Conservation (phyloP, 2,888 invertebrate genomes). For the Drosophila ustulata region DNA sequence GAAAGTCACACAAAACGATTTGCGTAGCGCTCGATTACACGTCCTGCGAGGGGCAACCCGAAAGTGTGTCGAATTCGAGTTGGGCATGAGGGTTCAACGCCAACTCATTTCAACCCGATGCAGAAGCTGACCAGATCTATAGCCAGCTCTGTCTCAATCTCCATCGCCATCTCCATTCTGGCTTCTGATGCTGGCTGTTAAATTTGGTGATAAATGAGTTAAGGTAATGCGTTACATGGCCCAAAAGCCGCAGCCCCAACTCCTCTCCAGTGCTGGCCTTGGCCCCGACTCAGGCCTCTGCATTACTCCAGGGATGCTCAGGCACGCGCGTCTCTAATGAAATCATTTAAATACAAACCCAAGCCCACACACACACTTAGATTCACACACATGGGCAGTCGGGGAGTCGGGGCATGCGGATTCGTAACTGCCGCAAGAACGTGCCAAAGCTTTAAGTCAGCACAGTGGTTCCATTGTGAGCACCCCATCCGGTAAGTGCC, state of each 20-base stretch:
- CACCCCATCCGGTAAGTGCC: neutral
- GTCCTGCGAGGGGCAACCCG: neutral
- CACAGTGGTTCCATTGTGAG: slow-evolving; percentile 14
- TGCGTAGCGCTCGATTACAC: slow-evolving; percentile 69
- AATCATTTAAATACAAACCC: slow-evolving; percentile 75
- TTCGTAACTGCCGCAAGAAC: slow-evolving; percentile 53
- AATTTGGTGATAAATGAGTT: slow-evolving; percentile 78
- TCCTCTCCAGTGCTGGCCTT: neutral
- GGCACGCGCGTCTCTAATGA: slow-evolving; percentile 75
- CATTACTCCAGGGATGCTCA: slow-evolving; percentile 56
- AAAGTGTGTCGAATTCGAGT: neutral
- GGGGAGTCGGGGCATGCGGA: slow-evolving; percentile 9
- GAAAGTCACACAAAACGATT: slow-evolving; percentile 79
- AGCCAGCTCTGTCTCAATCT: neutral
- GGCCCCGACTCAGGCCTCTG: slow-evolving; percentile 5
- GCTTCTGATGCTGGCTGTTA: slow-evolving; percentile 47
- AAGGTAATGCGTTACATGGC: slow-evolving; percentile 76
- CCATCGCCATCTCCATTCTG: neutral
- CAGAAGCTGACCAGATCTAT: slow-evolving; percentile 9
- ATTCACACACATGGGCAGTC: slow-evolving; percentile 3
- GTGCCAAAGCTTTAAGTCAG: slow-evolving; percentile 50
- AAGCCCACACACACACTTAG: slow-evolving; percentile 23
- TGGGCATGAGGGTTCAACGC: slow-evolving; percentile 1
- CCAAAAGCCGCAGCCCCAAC: slow-evolving; percentile 22
- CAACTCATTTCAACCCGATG: neutral